phyloP scores from a whole-genome alignment of 2,888 invertebrate genomes.

The Sphaerophoria taeniata region DNA sequence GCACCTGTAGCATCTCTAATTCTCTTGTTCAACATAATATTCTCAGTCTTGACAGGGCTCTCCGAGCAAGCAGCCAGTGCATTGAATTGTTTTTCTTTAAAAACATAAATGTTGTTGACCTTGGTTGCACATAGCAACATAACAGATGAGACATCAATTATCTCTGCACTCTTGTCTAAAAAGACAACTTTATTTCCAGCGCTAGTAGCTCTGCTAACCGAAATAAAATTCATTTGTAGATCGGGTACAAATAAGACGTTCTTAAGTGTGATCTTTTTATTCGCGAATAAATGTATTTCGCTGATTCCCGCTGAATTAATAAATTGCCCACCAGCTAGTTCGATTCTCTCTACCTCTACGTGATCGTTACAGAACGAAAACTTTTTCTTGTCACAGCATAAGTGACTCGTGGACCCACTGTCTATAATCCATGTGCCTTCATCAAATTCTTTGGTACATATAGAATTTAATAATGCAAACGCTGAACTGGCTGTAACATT shows the following conservation, averaged over 20 bases:
- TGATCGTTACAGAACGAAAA: conserved; percentile 11
- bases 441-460: too few relatives aligned
- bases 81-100: conserved; percentile 18
- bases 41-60: conserved; percentile 3
- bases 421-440: too few relatives aligned
- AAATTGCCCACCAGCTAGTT: conserved; percentile 30
- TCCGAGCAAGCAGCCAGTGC: conserved; percentile 6
- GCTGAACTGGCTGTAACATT: too few relatives aligned
- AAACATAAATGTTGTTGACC: conserved; percentile 1
- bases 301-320: conserved; percentile 25
- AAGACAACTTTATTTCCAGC: too few relatives aligned
- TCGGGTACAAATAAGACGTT: conserved; percentile 36
- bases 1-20: not conserved
- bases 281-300: not conserved
- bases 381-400: conserved; percentile 19
- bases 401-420: too few relatives aligned
- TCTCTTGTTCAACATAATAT: too few relatives aligned
- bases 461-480: too few relatives aligned
- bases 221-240: too few relatives aligned
- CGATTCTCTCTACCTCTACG: conserved; percentile 36
- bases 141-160: conserved; percentile 22
- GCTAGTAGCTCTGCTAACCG: too few relatives aligned
- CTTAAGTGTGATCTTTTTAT: conserved; percentile 24
- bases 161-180: too few relatives aligned
- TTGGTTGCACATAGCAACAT: conserved; percentile 8